Conservation (phyloP, 2,888 invertebrate genomes). For the Sialis lutaria region DNA sequence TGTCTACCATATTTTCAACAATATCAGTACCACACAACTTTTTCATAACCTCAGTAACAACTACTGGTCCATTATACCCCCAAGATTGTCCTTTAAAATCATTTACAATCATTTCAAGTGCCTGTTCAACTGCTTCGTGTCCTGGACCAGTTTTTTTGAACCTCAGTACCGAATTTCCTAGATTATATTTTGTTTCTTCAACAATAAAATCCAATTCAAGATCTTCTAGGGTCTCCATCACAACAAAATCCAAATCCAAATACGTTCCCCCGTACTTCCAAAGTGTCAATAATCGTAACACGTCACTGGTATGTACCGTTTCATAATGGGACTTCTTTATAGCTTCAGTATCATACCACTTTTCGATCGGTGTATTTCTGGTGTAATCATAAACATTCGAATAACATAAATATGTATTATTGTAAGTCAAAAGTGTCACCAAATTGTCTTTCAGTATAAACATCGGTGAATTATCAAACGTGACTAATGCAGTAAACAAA, state of each 20-base stretch:
- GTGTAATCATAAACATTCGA: slow-evolving; percentile 32
- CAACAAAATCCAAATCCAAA: slow-evolving; percentile 56
- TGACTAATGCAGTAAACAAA: slow-evolving; percentile 30
- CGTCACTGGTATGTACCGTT: slow-evolving; percentile 42
- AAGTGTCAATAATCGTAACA: slow-evolving; percentile 45
- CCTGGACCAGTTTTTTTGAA: slow-evolving; percentile 35
- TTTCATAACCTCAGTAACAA: slow-evolving; percentile 44
- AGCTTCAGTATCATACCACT: slow-evolving; percentile 29
- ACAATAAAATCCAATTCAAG: slow-evolving; percentile 41
- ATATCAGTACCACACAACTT: slow-evolving; percentile 33
- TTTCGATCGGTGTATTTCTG: slow-evolving; percentile 35
- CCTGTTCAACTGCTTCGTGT: slow-evolving; percentile 35
- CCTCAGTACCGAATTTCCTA: slow-evolving; percentile 51
- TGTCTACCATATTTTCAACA: slow-evolving; percentile 30
- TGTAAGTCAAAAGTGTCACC: slow-evolving; percentile 24
- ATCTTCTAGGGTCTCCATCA: slow-evolving; percentile 36
- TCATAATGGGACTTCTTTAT: slow-evolving; percentile 35
- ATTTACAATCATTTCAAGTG: slow-evolving; percentile 32
- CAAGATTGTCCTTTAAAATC: slow-evolving; percentile 37
- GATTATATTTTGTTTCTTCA: slow-evolving; percentile 34
- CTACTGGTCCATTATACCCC: slow-evolving; percentile 46
- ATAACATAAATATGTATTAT: slow-evolving; percentile 32
- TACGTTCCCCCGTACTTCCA: slow-evolving; percentile 67
- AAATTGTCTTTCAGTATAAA: slow-evolving; percentile 19
- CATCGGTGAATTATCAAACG: slow-evolving; percentile 16